Base-by-base conservation (phyloP, 2,113 vertebrate genomes). In the Otolemur garnettii region DNA sequence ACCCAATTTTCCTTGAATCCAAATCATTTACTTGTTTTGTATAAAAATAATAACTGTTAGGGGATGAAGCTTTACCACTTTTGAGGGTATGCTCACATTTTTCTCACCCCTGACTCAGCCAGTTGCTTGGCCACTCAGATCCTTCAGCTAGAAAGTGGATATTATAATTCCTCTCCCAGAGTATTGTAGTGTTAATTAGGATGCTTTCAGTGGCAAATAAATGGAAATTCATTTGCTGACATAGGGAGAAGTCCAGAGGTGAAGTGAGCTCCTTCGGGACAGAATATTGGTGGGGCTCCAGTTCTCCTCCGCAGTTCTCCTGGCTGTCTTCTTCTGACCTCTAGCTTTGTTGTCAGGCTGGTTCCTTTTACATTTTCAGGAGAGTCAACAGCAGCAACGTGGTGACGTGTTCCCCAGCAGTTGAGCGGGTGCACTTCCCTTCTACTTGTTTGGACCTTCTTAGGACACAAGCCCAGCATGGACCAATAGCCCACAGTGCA, bases 131-230 rank as follows among this genome's bases (percentile, higher is more conserved):
- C n/a, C 62, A 68, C 53, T 60, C 33, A 84, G 28, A 45, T 66
- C 59, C 53, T 80, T 90, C 69, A 35, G n/a, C 79, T 82, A n/a
- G 77, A 86, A 86, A 77, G 74, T 83, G 14, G 18, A 35, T 86
- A 72, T 87, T 89, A n/a, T 24, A 57, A 0, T 87, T 90, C 4
- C n/a, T 92, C 93, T n/a, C 59, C 57, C 11, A 66, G 91, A 72
- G 35, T 69, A 19, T 19, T 55, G 0, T 35, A 69, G 28, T 77
- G 92, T 92, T 92, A 87, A 87, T 95, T 78, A 83, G 71, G 18
- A 87, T 95, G 42, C 71, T 92, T 75, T 97, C 64, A 87, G 64
- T 33, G 74, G 45, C 66, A 92, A 81, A 64, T 84, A 82, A 94
- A 69, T 92, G 62, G 15, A 64, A 62, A 81, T 93, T 17, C 90